These are phyloP conservation scores for Gibbula magus DNA, from an alignment of 2,888 invertebrate genomes.

Conservation along the genomic window DNA sequence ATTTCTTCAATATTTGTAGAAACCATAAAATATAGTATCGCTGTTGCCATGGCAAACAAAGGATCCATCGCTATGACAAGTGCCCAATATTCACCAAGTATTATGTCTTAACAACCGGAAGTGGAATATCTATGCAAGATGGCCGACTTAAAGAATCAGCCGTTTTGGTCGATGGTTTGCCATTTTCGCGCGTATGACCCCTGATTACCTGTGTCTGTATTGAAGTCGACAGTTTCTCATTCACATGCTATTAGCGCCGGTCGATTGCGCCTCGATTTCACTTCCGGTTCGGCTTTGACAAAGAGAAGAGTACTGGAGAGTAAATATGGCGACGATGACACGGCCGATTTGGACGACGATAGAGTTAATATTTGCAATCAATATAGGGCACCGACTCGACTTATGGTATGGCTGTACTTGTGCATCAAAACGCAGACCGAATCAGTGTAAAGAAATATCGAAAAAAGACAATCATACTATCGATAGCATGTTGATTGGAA, in stretches of 20 bases:
- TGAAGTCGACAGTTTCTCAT: neutral
- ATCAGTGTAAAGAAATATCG: too few relatives aligned
- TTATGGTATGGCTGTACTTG: too few relatives aligned
- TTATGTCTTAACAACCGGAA: neutral
- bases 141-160: neutral
- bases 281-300: conserved; percentile 10
- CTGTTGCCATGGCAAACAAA: neutral
- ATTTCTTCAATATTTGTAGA: neutral
- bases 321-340: conserved; percentile 12
- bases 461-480: too few relatives aligned
- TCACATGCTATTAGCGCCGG: conserved; percentile 19
- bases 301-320: conserved; percentile 10
- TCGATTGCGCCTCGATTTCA: conserved; percentile 1
- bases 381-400: neutral
- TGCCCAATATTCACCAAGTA: neutral
- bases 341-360: neutral
- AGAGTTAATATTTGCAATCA: conserved; percentile 2
- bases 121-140: neutral
- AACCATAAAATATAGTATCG: neutral
- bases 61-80: too few relatives aligned
- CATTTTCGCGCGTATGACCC: neutral
- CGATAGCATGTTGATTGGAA: too few relatives aligned
- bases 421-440: too few relatives aligned
- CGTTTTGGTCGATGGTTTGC: neutral
- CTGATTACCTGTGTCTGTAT: neutral